These are phyloP conservation scores for Cassiopea xamachana DNA, from an alignment of 30 jellyfish, hydroid and myxozoan genomes.

Conservation along the genomic window DNA sequence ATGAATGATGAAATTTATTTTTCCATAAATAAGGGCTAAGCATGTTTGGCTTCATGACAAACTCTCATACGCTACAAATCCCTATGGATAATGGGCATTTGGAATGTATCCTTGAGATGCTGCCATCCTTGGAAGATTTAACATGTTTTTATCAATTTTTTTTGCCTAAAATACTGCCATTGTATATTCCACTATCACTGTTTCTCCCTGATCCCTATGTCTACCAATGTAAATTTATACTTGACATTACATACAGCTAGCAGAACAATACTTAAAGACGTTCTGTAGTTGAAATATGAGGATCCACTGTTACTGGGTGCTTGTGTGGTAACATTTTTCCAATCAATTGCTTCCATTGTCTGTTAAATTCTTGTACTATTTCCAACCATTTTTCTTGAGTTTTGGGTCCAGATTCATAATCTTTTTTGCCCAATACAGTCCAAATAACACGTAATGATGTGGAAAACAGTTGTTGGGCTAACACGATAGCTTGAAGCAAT, in stretches of 20 bases:
- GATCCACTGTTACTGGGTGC: background rate
- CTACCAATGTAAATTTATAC: background rate
- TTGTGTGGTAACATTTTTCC: background rate
- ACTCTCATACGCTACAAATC: background rate
- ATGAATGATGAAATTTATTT: background rate
- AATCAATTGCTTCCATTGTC: too few species aligned
- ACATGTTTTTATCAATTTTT: background rate
- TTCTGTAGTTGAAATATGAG: background rate
- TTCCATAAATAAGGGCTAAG: background rate
- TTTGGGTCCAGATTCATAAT: background rate
- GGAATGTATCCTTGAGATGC: background rate
- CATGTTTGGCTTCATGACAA: background rate
- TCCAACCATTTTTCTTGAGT: background rate
- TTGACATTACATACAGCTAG: background rate
- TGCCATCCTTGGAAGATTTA: background rate
- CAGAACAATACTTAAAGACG: background rate
- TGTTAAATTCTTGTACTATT: background rate
- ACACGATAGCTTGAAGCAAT: slow-evolving; percentile 32
- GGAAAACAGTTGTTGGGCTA: slow-evolving; percentile 43
- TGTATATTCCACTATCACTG: background rate
- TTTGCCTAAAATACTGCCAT: background rate
- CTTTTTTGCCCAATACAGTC: background rate
- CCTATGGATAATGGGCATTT: background rate
- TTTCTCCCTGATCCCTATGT: background rate
- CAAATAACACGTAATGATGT: background rate